These are phyloP conservation scores for Drosophila baimaii DNA, from an alignment of 1,140 invertebrate genomes.

Conservation along the genomic window DNA sequence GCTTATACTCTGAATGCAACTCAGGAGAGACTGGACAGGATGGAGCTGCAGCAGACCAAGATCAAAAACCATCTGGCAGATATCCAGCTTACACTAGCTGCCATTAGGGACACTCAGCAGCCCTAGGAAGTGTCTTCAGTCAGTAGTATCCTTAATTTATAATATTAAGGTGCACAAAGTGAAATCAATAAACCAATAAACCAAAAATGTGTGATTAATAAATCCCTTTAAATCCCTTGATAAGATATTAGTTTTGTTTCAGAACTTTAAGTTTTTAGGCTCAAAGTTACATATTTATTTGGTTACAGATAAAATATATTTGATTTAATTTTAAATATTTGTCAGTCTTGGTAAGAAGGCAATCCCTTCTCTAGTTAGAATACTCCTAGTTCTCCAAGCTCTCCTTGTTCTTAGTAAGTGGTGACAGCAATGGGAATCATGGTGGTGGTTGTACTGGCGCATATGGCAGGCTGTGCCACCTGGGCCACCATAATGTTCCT, in stretches of 20 bases:
- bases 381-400: background rate
- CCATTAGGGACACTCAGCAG: background rate
- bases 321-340: too few relatives aligned
- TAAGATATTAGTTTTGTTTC: background rate
- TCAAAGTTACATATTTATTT: too few relatives aligned
- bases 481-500: conserved; percentile 44
- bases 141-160: too few relatives aligned
- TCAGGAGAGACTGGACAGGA: background rate
- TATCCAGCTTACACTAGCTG: background rate
- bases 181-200: too few relatives aligned
- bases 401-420: background rate
- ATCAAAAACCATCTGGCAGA: background rate
- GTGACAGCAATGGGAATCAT: conserved; percentile 5
- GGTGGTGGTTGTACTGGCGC: conserved; percentile 5
- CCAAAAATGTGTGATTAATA: too few relatives aligned
- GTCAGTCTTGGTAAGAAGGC: background rate
- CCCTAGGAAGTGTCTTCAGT: background rate
- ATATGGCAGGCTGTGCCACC: background rate
- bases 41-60: background rate
- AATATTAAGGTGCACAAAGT: too few relatives aligned
- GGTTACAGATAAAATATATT: too few relatives aligned
- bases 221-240: too few relatives aligned
- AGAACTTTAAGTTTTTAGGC: background rate
- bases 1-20: background rate
- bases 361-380: background rate